Base-by-base conservation (phyloP, 2,797 vertebrate genomes). In the Selene dorsalis region DNA sequence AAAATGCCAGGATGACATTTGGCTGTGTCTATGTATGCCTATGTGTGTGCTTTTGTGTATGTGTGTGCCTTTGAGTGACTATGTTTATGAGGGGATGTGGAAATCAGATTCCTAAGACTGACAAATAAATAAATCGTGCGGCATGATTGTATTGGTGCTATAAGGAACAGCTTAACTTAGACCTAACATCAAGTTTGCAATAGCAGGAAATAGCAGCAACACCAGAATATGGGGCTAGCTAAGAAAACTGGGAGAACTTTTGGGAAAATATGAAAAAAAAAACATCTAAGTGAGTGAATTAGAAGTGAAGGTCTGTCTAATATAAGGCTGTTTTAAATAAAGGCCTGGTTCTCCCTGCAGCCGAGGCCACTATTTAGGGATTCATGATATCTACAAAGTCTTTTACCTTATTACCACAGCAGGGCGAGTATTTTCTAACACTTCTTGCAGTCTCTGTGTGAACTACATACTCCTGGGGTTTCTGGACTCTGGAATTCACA, bases 1-100 rank as follows among this genome's bases (percentile, higher is more conserved):
- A 48, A 80, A 83, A 82, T 77, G 79, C 70, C 73, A 88, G 56
- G 47, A 85, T 80, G 79, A 79, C 79, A 87, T 90, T 81, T 75
- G 59, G 76, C 66, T 82, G 39, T 24, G 30, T 68, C 65, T 82
- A 28, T 24, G 26, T 68, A 35, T 70, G 52, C 22, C 13, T 12
- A 35, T 47, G 70, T 58, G 39, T 64, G 35, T 14, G 24, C 6
- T 13, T 13, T 39, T 39, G 38, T 39, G 38, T 39, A 10, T 70
- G 38, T 39, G 38, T 70, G 45, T 10, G 48, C 10, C 12, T 35
- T 22, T 73, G 20, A 70, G 17, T 41, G 28, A 60, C 0, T 67
- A 18, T 61, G 47, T 41, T 13, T 41, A 41, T 41, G 39, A 14
- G 3, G 12, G 39, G 12, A 13, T 3, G 39, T 12, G 10, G 0